Evolutionary conservation across 1,140 invertebrate species (phyloP).

Genomic region (Latrodectus geometricus): DNA sequence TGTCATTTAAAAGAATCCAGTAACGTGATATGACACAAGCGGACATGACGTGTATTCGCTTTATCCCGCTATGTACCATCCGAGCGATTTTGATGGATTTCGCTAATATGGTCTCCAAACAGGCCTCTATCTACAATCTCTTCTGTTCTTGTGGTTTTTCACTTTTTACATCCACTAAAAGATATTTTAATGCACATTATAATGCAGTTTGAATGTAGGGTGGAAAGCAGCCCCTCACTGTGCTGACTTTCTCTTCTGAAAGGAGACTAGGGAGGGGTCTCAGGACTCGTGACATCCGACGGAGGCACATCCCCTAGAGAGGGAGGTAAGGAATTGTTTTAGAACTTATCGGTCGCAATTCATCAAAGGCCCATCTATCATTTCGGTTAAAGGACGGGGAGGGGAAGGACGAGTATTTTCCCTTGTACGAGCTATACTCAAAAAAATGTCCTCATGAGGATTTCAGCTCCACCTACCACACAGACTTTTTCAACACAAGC

Average conservation of each 20-base stretch:
- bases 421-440: background rate
- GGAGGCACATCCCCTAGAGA: background rate
- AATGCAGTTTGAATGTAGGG: slow-evolving; percentile 42
- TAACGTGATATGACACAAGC: background rate
- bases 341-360: slow-evolving; percentile 56
- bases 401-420: background rate
- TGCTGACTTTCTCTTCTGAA: background rate
- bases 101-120: slow-evolving; percentile 17
- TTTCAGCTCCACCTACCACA: slow-evolving; percentile 36
- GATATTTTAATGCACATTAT: slow-evolving; percentile 58
- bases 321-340: slow-evolving; percentile 52
- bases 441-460: slow-evolving; percentile 31
- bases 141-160: slow-evolving; percentile 46
- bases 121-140: background rate
- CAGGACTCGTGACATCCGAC: slow-evolving; percentile 31
- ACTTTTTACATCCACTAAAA: slow-evolving; percentile 49
- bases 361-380: slow-evolving; percentile 58
- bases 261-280: background rate
- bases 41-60: background rate
- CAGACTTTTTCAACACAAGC: slow-evolving; percentile 26
- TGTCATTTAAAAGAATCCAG: slow-evolving; percentile 16
- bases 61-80: background rate
- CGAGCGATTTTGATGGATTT: slow-evolving; percentile 48
- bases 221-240: background rate
- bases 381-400: slow-evolving; percentile 2